phyloP scores from a whole-genome alignment of 2,888 invertebrate genomes.

The Ophonus ardosiacus region DNA sequence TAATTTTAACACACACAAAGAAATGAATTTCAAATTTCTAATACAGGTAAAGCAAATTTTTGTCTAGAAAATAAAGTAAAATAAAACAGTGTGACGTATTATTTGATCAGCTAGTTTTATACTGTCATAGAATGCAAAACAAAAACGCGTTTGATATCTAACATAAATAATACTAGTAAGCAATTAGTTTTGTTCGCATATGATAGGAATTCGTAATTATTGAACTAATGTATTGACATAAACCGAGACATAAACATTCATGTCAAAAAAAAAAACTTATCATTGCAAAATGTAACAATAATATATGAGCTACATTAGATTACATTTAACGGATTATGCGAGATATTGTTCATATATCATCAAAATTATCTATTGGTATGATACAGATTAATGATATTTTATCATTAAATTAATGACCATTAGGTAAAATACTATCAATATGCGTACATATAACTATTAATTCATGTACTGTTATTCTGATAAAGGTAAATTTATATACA shows the following conservation, averaged over 20 bases:
- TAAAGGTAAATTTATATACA: not conserved
- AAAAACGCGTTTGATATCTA: no score
- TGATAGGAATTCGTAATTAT: no score
- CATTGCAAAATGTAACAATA: not conserved
- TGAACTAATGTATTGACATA: no score
- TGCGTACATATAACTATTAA: not conserved
- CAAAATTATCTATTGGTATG: not conserved
- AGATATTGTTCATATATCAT: not conserved
- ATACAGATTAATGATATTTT: not conserved
- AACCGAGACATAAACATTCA: no score
- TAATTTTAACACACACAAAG: no score
- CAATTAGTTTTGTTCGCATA: not conserved
- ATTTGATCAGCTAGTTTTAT: no score
- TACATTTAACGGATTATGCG: not conserved
- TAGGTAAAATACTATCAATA: not conserved
- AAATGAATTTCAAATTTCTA: no score
- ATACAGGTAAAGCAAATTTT: no score
- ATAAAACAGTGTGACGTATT: no score
- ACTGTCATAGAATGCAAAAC: no score
- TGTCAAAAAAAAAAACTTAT: no score
- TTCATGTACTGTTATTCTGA: not conserved
- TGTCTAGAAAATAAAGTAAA: no score
- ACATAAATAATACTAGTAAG: not conserved
- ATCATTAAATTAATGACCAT: not conserved
- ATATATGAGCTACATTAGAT: not conserved